phyloP scores from a whole-genome alignment of 2,113 vertebrate genomes.

The Leptodactylus fuscus region DNA sequence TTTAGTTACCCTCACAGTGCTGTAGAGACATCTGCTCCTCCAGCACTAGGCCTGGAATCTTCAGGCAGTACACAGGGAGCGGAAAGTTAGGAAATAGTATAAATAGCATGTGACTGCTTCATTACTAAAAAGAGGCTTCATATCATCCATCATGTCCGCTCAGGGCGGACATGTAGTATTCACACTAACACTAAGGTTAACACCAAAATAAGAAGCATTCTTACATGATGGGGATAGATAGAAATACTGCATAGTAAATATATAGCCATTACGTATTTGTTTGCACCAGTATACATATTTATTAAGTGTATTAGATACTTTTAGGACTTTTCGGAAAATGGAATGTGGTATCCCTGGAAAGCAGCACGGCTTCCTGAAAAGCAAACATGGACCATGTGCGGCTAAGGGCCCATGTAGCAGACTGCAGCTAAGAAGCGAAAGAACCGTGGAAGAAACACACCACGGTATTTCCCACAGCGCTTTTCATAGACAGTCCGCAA shows the following conservation, averaged over 20 bases:
- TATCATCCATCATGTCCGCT: conserved; percentile 22
- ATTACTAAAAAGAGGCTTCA: conserved; percentile 28
- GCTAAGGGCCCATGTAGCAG: no score
- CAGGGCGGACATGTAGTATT: background rate
- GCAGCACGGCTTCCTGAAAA: no score
- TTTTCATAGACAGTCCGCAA: no score
- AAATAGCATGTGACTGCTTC: conserved; percentile 51
- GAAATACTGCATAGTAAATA: background rate
- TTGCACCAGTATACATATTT: no score
- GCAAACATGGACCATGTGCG: no score
- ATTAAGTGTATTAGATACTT: no score
- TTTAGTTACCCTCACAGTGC: conserved; percentile 19
- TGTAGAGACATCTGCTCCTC: conserved; percentile 45
- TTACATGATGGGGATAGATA: no score
- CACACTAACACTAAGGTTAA: background rate
- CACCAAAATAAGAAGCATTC: background rate
- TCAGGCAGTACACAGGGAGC: conserved; percentile 27
- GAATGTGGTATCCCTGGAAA: no score
- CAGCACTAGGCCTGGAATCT: conserved; percentile 36
- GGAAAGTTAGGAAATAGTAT: conserved; percentile 53
- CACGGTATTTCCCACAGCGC: no score
- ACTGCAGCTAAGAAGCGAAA: no score
- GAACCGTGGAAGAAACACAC: no score
- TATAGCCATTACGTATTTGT: background rate
- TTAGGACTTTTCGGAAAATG: no score